A percentile compares a stretch with the other conserved stretches of the same genome.
phyloP scores from a whole-genome alignment of 2,113 vertebrate genomes.

The Tympanuchus pallidicinctus region DNA sequence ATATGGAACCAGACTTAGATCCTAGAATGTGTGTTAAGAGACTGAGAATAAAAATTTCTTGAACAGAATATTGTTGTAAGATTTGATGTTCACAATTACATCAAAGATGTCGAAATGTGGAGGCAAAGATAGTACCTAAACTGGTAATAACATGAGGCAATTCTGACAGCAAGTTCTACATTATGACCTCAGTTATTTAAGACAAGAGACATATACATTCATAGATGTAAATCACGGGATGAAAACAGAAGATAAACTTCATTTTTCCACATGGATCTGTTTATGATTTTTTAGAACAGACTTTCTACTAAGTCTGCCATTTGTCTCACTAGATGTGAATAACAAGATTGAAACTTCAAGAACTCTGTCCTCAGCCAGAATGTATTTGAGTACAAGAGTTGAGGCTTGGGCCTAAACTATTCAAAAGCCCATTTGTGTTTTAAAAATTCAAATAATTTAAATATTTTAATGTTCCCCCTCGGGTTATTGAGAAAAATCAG shows the following conservation, averaged over 20 bases:
- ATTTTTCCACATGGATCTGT: neutral
- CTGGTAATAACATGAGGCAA: neutral
- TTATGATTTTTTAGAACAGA: neutral
- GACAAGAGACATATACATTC: neutral
- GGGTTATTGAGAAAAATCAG: conserved; percentile 58
- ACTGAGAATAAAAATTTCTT: neutral
- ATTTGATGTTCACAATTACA: neutral
- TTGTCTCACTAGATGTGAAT: conserved; percentile 23
- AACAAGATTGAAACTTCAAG: conserved; percentile 54
- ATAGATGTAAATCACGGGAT: neutral
- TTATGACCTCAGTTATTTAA: neutral
- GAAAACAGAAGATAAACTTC: neutral
- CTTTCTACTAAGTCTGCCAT: neutral
- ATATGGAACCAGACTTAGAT: neutral
- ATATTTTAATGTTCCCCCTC: conserved; percentile 64
- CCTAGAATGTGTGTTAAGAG: neutral
- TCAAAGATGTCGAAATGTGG: neutral
- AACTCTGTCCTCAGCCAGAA: neutral
- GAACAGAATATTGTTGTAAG: neutral
- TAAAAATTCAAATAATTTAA: conserved; percentile 64
- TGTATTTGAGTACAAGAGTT: neutral
- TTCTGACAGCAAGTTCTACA: neutral
- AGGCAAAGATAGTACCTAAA: neutral
- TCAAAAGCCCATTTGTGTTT: conserved; percentile 64
- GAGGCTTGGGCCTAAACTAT: conserved; percentile 27